Evolutionary conservation across 2,113 vertebrate genomes (phyloP).

Genomic region (Vombatus ursinus): DNA sequence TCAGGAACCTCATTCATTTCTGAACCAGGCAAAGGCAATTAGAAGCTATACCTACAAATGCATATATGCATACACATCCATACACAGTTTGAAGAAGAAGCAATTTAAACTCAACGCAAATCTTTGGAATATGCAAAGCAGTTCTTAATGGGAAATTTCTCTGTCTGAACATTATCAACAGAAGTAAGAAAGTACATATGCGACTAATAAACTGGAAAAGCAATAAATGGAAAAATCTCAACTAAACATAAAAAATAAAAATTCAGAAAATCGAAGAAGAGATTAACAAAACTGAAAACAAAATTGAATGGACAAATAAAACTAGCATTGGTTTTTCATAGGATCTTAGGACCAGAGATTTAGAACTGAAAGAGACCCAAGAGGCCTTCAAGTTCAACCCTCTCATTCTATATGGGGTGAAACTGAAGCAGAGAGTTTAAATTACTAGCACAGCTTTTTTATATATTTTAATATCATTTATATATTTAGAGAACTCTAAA

Average conservation of each 20-base stretch:
- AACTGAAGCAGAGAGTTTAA: not conserved
- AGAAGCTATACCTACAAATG: not conserved
- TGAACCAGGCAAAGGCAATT: not conserved
- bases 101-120: not conserved
- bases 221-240: not conserved
- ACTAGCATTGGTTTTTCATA: not conserved
- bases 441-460: not conserved
- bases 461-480: not conserved
- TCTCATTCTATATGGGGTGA: not conserved
- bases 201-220: not conserved
- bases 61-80: not conserved
- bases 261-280: not conserved
- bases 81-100: not conserved
- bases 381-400: not conserved
- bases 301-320: not conserved
- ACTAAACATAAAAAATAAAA: not conserved
- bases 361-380: not conserved
- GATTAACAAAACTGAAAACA: not conserved
- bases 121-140: not conserved
- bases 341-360: not conserved
- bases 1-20: too few species aligned
- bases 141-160: not conserved
- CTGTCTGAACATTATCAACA: not conserved
- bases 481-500: not conserved
- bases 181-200: not conserved